Percentiles rank a stretch among this genome's conserved stretches.
These are phyloP conservation scores for Chamaea fasciata DNA, from an alignment of 2,113 vertebrate genomes.

Conservation along the genomic window DNA sequence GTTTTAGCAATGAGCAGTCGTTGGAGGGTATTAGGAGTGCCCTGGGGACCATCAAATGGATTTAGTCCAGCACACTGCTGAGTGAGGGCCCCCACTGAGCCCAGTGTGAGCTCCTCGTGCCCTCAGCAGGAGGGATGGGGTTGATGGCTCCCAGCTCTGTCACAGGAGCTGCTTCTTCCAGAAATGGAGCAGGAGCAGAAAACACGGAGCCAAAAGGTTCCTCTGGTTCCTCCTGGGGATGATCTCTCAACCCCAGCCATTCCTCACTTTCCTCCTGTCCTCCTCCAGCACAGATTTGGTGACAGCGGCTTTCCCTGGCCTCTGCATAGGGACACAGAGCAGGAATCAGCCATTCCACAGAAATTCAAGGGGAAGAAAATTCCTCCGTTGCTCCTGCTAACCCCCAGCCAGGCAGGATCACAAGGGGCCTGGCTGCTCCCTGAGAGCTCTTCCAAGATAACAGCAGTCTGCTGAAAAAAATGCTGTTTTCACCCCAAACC, in stretches of 20 bases:
- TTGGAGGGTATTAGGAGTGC: not conserved
- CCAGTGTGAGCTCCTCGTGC: not conserved
- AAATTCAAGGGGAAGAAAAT: not conserved
- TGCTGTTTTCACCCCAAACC: not conserved
- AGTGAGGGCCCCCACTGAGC: not conserved
- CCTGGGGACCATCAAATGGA: not conserved
- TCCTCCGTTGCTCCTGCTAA: rapidly evolving
- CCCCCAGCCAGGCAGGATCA: not conserved
- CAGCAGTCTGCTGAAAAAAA: not conserved
- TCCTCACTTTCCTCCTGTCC: not conserved
- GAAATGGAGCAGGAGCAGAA: rapidly evolving
- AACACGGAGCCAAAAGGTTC: not conserved
- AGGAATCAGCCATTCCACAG: not conserved
- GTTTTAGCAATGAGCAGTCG: not conserved
- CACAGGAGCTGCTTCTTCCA: not conserved
- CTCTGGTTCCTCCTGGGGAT: not conserved
- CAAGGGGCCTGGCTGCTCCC: not conserved
- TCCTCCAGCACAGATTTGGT: not conserved
- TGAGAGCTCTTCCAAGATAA: not conserved
- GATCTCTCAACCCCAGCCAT: not conserved
- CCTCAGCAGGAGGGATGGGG: not conserved
- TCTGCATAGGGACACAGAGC: rapidly evolving
- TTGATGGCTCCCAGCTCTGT: not conserved
- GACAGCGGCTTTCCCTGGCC: not conserved
- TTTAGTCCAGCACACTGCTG: not conserved